Percentiles rank a stretch among this genome's conserved stretches.
Conservation (phyloP, 2,888 invertebrate genomes). For the Cerastoderma edule region DNA sequence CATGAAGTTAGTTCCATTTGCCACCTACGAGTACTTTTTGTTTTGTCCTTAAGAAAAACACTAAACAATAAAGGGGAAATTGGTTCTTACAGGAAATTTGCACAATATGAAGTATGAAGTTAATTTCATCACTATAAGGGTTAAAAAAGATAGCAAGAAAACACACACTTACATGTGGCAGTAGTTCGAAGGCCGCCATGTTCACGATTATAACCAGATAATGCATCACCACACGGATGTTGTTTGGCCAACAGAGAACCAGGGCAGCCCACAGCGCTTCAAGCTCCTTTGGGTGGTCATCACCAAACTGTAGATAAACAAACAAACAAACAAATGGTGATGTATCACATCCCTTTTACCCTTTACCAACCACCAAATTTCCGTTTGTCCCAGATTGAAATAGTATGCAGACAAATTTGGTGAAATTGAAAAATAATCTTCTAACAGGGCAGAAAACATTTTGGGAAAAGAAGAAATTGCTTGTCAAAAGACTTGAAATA, state of each 20-base stretch:
- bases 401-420: no score
- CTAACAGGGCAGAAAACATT: neutral
- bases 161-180: constrained; percentile 92
- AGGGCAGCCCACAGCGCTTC: constrained; percentile 98
- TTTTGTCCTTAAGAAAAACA: no score
- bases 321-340: neutral
- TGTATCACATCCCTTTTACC: no score
- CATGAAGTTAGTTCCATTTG: no score
- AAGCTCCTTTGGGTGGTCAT: constrained; percentile 97
- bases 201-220: constrained; percentile 98
- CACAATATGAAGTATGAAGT: no score
- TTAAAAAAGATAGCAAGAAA: no score
- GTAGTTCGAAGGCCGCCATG: constrained; percentile 97
- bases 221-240: constrained; percentile 97
- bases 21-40: no score
- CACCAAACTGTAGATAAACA: constrained; percentile 90
- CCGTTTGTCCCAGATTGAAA: no score
- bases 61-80: no score
- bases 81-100: no score
- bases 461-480: constrained; percentile 7
- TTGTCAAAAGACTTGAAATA: neutral
- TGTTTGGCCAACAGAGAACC: constrained; percentile 97
- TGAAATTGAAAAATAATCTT: neutral
- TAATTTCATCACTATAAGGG: no score
- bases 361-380: no score